Evolutionary conservation across 2,797 vertebrate species (phyloP).

Genomic region (Gouania willdenowi): DNA sequence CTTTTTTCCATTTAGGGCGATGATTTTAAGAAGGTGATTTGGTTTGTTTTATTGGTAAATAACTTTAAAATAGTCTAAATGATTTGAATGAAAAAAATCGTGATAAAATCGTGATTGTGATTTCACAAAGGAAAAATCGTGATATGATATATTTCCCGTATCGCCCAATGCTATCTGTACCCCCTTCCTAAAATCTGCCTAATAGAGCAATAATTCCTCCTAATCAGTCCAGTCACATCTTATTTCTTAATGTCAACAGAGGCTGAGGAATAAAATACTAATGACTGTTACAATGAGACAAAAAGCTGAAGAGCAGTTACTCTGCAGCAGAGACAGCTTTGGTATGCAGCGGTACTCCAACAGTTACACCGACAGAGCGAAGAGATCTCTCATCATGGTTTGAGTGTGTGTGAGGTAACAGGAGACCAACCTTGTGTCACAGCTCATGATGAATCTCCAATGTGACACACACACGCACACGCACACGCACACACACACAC

Average conservation of each 20-base stretch:
- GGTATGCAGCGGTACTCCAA: background rate
- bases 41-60: no score
- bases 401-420: background rate
- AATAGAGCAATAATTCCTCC: conserved; percentile 33
- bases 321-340: conserved; percentile 8
- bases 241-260: conserved; percentile 34
- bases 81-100: no score
- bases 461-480: conserved; percentile 22
- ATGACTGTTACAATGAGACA: conserved; percentile 17
- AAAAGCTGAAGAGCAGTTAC: conserved; percentile 10
- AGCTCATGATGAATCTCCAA: conserved; percentile 7
- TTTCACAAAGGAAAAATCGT: no score
- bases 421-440: conserved; percentile 6
- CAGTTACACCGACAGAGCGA: background rate
- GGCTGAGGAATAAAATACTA: conserved; percentile 13
- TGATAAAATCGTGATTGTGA: no score
- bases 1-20: no score
- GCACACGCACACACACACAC: conserved; percentile 4
- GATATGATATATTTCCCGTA: no score
- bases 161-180: no score
- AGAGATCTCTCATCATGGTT: background rate
- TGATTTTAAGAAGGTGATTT: no score
- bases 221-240: conserved; percentile 45
- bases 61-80: no score
- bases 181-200: conserved; percentile 24